phyloP scores from a whole-genome alignment of 2,888 invertebrate genomes.

The Lordiphosa fenestrarum region DNA sequence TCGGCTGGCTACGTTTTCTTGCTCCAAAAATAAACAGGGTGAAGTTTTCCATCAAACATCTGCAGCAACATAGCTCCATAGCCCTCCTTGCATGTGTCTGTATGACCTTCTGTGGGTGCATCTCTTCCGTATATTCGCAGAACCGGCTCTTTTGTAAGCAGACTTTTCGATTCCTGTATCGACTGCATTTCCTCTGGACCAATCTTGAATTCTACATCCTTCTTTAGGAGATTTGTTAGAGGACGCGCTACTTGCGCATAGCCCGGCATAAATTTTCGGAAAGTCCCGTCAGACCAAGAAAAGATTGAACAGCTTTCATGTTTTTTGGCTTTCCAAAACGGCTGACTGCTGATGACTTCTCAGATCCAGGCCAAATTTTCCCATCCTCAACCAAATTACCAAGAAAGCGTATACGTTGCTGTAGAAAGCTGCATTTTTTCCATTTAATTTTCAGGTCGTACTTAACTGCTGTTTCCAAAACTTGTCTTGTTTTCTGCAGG shows the following conservation, averaged over 20 bases:
- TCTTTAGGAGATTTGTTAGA: too few species aligned
- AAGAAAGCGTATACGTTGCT: constrained; percentile 16
- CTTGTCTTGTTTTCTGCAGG: constrained; percentile 22
- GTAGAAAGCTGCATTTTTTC: background rate
- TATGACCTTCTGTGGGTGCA: constrained; percentile 35
- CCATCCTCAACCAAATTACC: constrained; percentile 16
- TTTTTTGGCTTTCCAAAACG: constrained; percentile 17
- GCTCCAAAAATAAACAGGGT: constrained; percentile 21
- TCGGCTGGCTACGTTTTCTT: constrained; percentile 13
- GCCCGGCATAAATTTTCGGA: too few species aligned
- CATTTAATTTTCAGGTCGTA: constrained; percentile 8
- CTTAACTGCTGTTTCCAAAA: constrained; percentile 13
- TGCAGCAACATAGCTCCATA: constrained; percentile 36
- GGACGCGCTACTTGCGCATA: too few species aligned
- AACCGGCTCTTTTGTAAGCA: constrained; percentile 2
- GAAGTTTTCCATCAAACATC: constrained; percentile 8
- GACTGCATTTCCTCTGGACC: too few species aligned
- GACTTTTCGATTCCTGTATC: too few species aligned
- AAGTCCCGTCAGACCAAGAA: too few species aligned
- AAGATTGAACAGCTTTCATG: too few species aligned
- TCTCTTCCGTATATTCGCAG: constrained; percentile 22
- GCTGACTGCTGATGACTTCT: constrained; percentile 24
- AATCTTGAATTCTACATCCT: too few species aligned
- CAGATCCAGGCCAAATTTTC: constrained; percentile 21
- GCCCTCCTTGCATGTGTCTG: constrained; percentile 39